These are phyloP conservation scores for Heliconius nattereri DNA, from an alignment of 1,140 invertebrate genomes.

Conservation along the genomic window DNA sequence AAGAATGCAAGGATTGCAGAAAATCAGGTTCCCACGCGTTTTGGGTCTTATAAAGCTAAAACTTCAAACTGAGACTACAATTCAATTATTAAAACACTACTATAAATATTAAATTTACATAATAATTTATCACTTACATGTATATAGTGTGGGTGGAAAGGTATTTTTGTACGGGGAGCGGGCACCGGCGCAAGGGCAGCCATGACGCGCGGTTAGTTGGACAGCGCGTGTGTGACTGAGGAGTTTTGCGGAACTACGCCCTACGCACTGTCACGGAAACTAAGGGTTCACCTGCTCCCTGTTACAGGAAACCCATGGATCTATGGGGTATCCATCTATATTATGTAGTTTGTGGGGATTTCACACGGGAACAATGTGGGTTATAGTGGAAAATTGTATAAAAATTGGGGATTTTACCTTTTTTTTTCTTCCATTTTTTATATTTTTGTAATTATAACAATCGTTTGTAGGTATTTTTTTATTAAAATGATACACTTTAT, in stretches of 20 bases:
- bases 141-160: slow-evolving; percentile 71
- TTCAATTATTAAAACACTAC: neutral
- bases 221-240: slow-evolving; percentile 42
- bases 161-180: slow-evolving; percentile 64
- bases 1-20: slow-evolving; percentile 71
- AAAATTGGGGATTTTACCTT: neutral
- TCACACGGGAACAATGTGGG: slow-evolving; percentile 15
- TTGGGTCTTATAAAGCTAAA: neutral
- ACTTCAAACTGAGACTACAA: neutral
- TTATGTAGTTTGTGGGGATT: neutral
- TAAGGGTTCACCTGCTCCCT: slow-evolving; percentile 54
- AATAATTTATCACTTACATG: slow-evolving; percentile 56
- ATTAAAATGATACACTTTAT: no score
- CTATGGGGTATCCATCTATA: slow-evolving; percentile 11
- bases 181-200: slow-evolving; percentile 58
- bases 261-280: slow-evolving; percentile 43
- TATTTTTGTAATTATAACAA: no score
- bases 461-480: no score
- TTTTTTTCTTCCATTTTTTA: no score
- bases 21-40: slow-evolving; percentile 67
- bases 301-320: slow-evolving; percentile 41
- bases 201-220: slow-evolving; percentile 58
- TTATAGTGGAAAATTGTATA: neutral
- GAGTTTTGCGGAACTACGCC: slow-evolving; percentile 19
- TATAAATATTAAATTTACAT: neutral